Conservation (phyloP, 30 jellyfish, hydroid and myxozoan species). For the Aurelia sp. region DNA sequence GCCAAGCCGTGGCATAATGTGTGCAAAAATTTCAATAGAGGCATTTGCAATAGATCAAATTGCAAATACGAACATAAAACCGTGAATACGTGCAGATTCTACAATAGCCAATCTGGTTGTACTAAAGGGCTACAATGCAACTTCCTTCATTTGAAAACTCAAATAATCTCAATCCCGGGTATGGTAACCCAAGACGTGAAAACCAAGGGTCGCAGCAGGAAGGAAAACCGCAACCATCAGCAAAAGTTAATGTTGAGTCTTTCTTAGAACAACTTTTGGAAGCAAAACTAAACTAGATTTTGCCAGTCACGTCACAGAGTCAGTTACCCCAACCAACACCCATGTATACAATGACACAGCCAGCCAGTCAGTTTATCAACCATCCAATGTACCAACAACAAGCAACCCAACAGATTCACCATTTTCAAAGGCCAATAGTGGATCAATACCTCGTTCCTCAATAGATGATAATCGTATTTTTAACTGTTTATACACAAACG, state of each 20-base stretch:
- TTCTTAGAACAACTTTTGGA: slow-evolving; percentile 5
- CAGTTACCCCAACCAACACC: slow-evolving; percentile 24
- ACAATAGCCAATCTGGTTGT: slow-evolving; percentile 23
- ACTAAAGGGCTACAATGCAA: slow-evolving; percentile 21
- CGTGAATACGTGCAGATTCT: background rate
- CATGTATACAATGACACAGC: slow-evolving; percentile 19
- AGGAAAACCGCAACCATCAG: slow-evolving; percentile 5
- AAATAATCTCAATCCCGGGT: background rate
- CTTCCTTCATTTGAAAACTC: background rate
- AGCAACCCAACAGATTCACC: slow-evolving; percentile 7
- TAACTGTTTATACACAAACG: too few relatives aligned
- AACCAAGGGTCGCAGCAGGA: slow-evolving; percentile 18
- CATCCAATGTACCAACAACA: slow-evolving; percentile 28
- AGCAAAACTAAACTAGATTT: background rate
- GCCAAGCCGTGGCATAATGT: slow-evolving; percentile 11
- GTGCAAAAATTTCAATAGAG: background rate
- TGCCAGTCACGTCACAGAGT: slow-evolving; percentile 6
- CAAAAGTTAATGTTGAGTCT: background rate
- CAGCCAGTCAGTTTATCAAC: background rate
- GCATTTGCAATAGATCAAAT: background rate
- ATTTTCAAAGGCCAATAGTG: background rate
- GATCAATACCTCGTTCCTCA: slow-evolving; percentile 10
- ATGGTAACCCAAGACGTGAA: slow-evolving; percentile 25
- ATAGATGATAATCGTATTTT: background rate
- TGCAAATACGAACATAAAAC: background rate